Percentiles rank a stretch among this genome's conserved stretches.
Evolutionary conservation across 2,888 invertebrate species (phyloP).

Genomic region (Marasmarcha lunaedactyla): DNA sequence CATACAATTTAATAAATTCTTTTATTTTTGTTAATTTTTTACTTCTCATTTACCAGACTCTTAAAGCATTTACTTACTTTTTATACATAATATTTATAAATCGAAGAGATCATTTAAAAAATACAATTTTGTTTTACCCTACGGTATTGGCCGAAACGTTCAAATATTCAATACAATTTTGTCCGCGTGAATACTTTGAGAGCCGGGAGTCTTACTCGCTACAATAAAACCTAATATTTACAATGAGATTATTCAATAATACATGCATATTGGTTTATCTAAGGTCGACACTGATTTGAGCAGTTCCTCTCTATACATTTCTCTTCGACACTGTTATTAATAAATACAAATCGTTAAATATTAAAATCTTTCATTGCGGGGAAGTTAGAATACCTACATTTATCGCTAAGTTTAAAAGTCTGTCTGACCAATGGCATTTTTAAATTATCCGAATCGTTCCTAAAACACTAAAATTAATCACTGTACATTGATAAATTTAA

Average conservation of each 20-base stretch:
- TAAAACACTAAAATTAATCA: constrained; percentile 31
- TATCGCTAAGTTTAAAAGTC: background rate
- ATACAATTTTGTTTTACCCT: constrained; percentile 66
- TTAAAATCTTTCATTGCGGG: too few relatives aligned
- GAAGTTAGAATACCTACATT: background rate
- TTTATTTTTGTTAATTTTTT: constrained; percentile 28
- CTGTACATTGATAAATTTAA: constrained; percentile 34
- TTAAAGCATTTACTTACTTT: constrained; percentile 67
- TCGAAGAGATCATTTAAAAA: constrained; percentile 67
- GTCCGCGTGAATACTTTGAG: constrained; percentile 64
- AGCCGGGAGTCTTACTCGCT: constrained; percentile 65
- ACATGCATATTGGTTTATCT: constrained; percentile 61
- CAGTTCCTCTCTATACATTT: constrained; percentile 42
- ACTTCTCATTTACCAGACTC: constrained; percentile 46
- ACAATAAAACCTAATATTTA: constrained; percentile 56
- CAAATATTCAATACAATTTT: constrained; percentile 50
- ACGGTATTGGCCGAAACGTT: constrained; percentile 63
- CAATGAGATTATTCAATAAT: constrained; percentile 55
- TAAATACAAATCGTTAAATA: too few relatives aligned
- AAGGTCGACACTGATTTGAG: constrained; percentile 64
- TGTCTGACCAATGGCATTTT: constrained; percentile 32
- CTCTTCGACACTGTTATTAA: constrained; percentile 11
- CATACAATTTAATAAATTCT: constrained; percentile 59
- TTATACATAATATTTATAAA: constrained; percentile 41
- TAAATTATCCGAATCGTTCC: constrained; percentile 25